Evolutionary conservation across 2,113 vertebrate genomes (phyloP).

Genomic region (Ptyas mucosa): DNA sequence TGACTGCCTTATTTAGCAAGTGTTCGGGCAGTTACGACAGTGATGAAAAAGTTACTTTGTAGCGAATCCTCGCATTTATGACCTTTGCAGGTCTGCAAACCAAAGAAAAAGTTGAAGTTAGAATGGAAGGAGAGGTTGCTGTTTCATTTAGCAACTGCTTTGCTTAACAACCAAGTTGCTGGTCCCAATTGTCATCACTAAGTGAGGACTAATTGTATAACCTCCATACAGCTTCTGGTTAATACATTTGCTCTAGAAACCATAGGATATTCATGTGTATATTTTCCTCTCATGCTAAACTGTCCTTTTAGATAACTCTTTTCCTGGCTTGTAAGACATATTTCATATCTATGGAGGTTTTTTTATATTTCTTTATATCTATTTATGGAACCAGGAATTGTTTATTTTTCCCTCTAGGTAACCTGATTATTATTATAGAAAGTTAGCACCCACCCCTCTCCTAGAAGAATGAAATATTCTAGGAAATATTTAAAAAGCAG

Average conservation of each 20-base stretch:
- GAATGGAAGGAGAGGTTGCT: neutral
- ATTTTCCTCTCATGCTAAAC: neutral
- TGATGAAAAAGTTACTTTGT: neutral
- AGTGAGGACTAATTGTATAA: neutral
- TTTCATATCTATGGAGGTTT: neutral
- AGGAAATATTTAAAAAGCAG: too few species aligned
- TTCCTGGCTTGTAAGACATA: neutral
- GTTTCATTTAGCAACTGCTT: neutral
- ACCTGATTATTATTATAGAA: too few species aligned
- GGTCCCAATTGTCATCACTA: neutral
- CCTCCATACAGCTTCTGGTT: neutral
- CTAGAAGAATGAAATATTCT: too few species aligned
- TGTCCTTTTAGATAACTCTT: neutral
- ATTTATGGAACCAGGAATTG: neutral
- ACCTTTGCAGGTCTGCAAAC: neutral
- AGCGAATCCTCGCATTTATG: neutral
- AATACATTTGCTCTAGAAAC: neutral
- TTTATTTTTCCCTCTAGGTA: neutral
- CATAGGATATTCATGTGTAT: neutral
- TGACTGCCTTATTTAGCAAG: neutral
- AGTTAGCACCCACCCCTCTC: too few species aligned
- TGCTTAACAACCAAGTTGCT: neutral
- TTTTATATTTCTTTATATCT: conserved; percentile 12
- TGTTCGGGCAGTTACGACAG: neutral
- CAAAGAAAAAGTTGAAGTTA: neutral